These are phyloP conservation scores for Meghimatium bilineatum DNA, from an alignment of 2,888 invertebrate species.

Conservation along the genomic window DNA sequence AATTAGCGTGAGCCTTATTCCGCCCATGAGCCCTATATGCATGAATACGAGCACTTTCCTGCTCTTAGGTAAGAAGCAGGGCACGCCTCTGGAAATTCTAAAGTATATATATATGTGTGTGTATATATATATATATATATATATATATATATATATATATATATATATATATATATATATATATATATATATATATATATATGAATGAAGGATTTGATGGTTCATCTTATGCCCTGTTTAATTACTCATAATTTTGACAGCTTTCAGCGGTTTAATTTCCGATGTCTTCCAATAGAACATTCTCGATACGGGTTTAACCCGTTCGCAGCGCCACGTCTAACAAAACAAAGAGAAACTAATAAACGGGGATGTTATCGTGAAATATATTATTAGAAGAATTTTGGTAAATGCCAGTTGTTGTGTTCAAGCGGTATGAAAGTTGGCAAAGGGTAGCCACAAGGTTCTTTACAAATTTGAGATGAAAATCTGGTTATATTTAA, in stretches of 20 bases:
- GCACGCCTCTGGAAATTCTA: neutral
- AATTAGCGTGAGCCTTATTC: neutral
- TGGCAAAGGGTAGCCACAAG: neutral
- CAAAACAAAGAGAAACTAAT: neutral
- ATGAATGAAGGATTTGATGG: neutral
- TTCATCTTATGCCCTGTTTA: neutral
- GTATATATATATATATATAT: constrained; percentile 21
- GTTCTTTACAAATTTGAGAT: neutral
- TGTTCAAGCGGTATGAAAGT: neutral
- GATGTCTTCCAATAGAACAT: neutral
- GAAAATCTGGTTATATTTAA: neutral
- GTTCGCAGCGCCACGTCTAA: neutral
- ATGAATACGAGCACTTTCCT: neutral
- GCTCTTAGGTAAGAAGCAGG: neutral
- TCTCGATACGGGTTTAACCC: neutral
- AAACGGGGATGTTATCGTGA: neutral
- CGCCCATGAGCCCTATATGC: neutral
- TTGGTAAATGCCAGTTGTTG: neutral
- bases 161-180: neutral
- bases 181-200: neutral
- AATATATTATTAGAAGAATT: neutral
- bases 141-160: constrained; percentile 15
- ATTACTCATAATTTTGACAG: neutral
- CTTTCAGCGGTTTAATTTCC: neutral
- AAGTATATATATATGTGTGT: neutral